phyloP scores from a whole-genome alignment of 1,140 invertebrate genomes.

The Hycleus cichorii region DNA sequence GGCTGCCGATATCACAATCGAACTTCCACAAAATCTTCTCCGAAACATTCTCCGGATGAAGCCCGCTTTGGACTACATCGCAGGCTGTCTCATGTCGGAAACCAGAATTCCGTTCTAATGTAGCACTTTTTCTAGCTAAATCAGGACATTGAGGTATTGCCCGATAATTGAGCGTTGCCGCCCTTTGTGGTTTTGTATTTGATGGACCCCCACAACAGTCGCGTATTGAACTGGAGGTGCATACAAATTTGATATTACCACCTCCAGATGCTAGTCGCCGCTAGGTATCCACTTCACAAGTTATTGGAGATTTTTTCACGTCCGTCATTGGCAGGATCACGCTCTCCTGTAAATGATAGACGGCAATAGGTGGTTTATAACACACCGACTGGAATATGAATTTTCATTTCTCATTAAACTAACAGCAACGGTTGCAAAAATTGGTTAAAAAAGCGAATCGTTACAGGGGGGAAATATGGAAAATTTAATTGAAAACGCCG shows the following conservation, averaged over 20 bases:
- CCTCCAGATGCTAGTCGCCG: slow-evolving; percentile 33
- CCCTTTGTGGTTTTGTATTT: slow-evolving; percentile 22
- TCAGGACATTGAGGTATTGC: slow-evolving; percentile 30
- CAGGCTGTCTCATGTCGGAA: slow-evolving; percentile 14
- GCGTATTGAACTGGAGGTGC: slow-evolving; percentile 34
- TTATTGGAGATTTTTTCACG: slow-evolving; percentile 46
- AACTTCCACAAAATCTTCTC: slow-evolving; percentile 40
- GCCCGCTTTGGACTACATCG: slow-evolving; percentile 29
- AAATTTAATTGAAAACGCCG: neutral
- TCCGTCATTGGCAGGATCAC: slow-evolving; percentile 50
- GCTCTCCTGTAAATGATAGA: slow-evolving; percentile 41
- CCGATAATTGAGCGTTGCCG: slow-evolving; percentile 34
- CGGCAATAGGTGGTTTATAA: too few species aligned
- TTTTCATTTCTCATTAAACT: neutral
- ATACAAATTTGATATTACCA: slow-evolving; percentile 27
- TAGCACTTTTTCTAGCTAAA: slow-evolving; percentile 27
- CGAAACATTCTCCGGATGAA: slow-evolving; percentile 20
- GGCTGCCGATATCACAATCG: slow-evolving; percentile 38
- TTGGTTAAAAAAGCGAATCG: neutral
- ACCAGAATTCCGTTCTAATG: slow-evolving; percentile 19
- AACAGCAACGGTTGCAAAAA: neutral
- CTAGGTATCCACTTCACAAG: slow-evolving; percentile 46
- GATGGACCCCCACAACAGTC: slow-evolving; percentile 40
- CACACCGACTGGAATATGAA: too few species aligned
- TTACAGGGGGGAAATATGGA: neutral